Evolutionary conservation across 2,888 invertebrate species (phyloP).

Genomic region (Hedychridium roseum): DNA sequence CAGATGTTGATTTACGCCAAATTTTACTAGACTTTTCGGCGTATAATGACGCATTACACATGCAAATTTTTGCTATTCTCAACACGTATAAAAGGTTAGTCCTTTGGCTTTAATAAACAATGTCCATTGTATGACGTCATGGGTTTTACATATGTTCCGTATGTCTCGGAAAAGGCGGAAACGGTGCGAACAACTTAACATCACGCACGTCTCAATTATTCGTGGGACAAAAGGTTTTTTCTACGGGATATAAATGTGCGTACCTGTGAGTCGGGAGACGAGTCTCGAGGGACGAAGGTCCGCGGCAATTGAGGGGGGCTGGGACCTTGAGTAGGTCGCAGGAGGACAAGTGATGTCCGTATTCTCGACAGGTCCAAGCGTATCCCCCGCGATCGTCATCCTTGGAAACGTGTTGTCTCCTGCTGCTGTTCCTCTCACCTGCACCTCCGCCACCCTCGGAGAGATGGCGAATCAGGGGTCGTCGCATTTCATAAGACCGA

Average conservation of each 20-base stretch:
- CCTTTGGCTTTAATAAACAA: too few relatives aligned
- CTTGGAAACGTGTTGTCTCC: conserved; percentile 42
- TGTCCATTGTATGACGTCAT: too few relatives aligned
- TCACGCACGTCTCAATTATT: too few relatives aligned
- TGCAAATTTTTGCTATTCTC: too few relatives aligned
- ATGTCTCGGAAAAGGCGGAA: too few relatives aligned
- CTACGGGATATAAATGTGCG: not conserved
- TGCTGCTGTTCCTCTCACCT: conserved; percentile 32
- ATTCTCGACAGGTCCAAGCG: conserved; percentile 53
- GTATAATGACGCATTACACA: too few relatives aligned
- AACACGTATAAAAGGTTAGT: too few relatives aligned
- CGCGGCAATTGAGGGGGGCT: conserved; percentile 42
- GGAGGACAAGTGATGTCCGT: conserved; percentile 56
- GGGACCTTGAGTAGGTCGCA: conserved; percentile 59
- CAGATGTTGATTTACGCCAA: too few relatives aligned
- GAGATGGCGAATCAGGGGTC: conserved; percentile 58
- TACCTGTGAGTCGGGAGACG: conserved; percentile 8
- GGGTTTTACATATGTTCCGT: too few relatives aligned
- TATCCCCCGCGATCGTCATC: conserved; percentile 40
- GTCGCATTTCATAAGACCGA: conserved; percentile 51
- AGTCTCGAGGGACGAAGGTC: conserved; percentile 24
- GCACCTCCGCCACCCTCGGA: conserved; percentile 57
- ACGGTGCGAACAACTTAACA: too few relatives aligned
- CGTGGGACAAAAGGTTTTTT: too few relatives aligned
- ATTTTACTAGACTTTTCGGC: too few relatives aligned